Base-by-base conservation (phyloP, 2,113 vertebrate genomes). In the Irena cyanogastra region DNA sequence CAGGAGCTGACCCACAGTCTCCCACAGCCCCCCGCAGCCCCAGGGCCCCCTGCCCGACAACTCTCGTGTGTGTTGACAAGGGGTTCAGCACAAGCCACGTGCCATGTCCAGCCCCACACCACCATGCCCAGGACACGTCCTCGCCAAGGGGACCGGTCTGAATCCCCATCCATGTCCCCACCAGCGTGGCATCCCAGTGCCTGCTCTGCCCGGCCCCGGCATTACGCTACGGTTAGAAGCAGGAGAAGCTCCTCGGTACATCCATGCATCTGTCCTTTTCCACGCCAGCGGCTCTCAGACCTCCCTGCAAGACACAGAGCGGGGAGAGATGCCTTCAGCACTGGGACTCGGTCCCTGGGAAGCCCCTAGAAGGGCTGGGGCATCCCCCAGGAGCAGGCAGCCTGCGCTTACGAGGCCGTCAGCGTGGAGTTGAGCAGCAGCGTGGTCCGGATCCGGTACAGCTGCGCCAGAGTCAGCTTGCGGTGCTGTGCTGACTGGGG, bases 371-470 rank as follows among this genome's bases (percentile, higher is more conserved):
- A 50, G 63, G 35, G 45, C 7, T 2, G 9, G 41, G 39, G 41
- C 63, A 26, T 7, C 16, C 15, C 13, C 23, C 1, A 1, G 61
- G 24, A 68, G 19, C 13, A 10, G 1, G 42, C 4, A 6, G 54
- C 6, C 1, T 4, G 31, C 28, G 97, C 99, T 98, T 98, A 99
- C 99, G 99, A 99, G 94, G 99, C 99, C 0, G 99, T 99, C 90
- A 99, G 98, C 0, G 99, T 99, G 96, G 99, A 99, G 98, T 99
- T 99, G 74, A 99, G 99, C 95, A 99, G 99, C 79, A 99, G 92
- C 8, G 98, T 99, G 95, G 99, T 99, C 89, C 98, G 98, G 97
- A 99, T 98, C 66, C 98, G 97, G 95, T 99, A 99, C 37, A 99
- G 98, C 97, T 99, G 99, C 0, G 99, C 98, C 63, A 99, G 93